Evolutionary conservation across 64 coral and sea anemone species (phyloP).

Genomic region (Hydrozoanthus tunicans): DNA sequence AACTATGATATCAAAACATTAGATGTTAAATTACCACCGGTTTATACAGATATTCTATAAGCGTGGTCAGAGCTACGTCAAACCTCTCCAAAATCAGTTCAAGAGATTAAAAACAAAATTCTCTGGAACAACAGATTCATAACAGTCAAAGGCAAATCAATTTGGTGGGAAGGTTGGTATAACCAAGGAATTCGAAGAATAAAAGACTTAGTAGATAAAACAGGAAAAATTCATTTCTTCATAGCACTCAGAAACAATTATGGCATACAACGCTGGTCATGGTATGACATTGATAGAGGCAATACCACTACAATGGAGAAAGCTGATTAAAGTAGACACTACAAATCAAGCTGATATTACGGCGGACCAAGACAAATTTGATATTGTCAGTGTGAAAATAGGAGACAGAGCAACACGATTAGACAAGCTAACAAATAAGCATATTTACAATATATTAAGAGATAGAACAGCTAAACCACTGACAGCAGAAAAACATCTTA

Average conservation of each 20-base stretch:
- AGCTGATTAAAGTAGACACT: too few relatives aligned
- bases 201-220: background rate
- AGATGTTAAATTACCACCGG: background rate
- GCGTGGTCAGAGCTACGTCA: background rate
- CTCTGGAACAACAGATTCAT: background rate
- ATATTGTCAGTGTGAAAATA: too few relatives aligned
- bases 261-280: background rate
- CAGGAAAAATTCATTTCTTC: background rate
- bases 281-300: background rate
- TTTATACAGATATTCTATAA: background rate
- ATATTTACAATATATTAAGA: too few relatives aligned
- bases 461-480: too few relatives aligned
- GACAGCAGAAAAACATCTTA: conserved; percentile 42
- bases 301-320: background rate
- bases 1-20: conserved; percentile 36
- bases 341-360: background rate
- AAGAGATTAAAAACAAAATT: conserved; percentile 37
- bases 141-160: background rate
- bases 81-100: background rate
- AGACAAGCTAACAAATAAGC: too few relatives aligned
- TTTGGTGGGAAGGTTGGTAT: background rate
- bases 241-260: too few relatives aligned
- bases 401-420: too few relatives aligned
- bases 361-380: background rate
- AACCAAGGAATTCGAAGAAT: too few relatives aligned